Conservation (phyloP, 1,140 invertebrate species). For the Solenopsis fugax region DNA sequence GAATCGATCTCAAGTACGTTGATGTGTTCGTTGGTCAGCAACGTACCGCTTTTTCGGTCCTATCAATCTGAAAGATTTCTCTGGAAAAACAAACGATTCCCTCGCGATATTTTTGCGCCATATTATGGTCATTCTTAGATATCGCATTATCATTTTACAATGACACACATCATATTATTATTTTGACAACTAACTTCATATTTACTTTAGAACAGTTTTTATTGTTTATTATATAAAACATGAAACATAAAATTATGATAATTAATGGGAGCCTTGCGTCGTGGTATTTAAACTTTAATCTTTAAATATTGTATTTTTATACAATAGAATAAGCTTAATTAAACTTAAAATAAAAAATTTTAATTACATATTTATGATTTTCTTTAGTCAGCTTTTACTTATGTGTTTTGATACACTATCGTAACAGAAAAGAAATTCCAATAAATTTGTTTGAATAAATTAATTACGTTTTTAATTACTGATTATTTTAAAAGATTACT, state of each 20-base stretch:
- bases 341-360: too few species aligned
- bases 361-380: background rate
- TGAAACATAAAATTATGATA: background rate
- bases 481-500: background rate
- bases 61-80: background rate
- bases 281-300: background rate
- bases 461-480: background rate
- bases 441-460: background rate
- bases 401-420: background rate
- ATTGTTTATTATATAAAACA: background rate
- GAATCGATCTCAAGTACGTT: background rate
- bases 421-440: background rate
- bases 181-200: background rate
- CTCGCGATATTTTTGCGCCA: background rate
- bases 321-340: background rate
- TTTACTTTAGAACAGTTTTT: background rate
- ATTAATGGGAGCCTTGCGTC: background rate
- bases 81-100: background rate
- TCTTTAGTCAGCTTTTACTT: background rate
- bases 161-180: background rate
- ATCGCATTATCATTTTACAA: background rate
- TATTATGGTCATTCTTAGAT: background rate
- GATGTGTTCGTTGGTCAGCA: slow-evolving; percentile 21
- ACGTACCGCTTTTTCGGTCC: slow-evolving; percentile 4
- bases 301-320: background rate